Conservation (phyloP, 2,113 vertebrate species). For the Acanthisitta chloris region DNA sequence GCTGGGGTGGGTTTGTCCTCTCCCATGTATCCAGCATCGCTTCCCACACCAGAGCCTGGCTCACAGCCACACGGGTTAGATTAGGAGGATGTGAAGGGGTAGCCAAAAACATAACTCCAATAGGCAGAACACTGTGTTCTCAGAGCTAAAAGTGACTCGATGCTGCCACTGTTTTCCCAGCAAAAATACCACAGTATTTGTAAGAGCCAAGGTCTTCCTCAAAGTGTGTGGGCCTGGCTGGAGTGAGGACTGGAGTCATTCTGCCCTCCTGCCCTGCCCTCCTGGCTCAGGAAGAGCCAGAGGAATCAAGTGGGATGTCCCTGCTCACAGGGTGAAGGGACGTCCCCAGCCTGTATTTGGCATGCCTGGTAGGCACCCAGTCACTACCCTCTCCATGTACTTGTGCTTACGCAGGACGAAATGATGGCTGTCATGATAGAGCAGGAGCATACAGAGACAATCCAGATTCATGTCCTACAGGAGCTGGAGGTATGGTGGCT, state of each 20-base stretch:
- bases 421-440: background rate
- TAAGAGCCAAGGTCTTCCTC: background rate
- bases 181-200: background rate
- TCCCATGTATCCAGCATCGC: rapidly evolving
- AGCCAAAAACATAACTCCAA: rapidly evolving
- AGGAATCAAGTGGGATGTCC: background rate
- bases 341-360: background rate
- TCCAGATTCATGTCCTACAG: background rate
- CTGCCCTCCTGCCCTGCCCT: background rate
- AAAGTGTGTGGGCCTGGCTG: rapidly evolving
- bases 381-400: rapidly evolving
- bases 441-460: background rate
- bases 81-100: background rate
- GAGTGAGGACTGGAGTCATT: background rate
- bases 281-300: background rate
- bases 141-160: background rate
- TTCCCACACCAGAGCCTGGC: background rate
- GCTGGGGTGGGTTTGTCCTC: background rate
- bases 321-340: background rate
- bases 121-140: rapidly evolving
- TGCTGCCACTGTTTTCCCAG: slow-evolving; percentile 54
- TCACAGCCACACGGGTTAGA: rapidly evolving
- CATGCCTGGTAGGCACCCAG: rapidly evolving
- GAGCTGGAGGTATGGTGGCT: slow-evolving; percentile 46
- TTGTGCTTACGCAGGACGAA: slow-evolving; percentile 35